Evolutionary conservation across 2,113 vertebrate species (phyloP).

Genomic region (Pterophyllum scalare): DNA sequence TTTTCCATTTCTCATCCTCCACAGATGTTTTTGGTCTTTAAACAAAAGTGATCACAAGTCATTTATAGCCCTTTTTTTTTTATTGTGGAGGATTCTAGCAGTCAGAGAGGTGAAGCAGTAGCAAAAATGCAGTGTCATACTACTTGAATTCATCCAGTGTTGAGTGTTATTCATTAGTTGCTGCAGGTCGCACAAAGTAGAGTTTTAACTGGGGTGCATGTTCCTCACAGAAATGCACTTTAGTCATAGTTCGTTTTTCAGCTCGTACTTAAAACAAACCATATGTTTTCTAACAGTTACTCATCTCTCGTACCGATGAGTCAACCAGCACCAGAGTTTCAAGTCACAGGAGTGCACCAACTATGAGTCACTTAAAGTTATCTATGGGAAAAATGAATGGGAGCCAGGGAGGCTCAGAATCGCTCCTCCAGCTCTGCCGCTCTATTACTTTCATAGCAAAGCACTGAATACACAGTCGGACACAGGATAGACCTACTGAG

Average conservation of each 20-base stretch:
- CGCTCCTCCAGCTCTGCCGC: background rate
- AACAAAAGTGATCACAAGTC: background rate
- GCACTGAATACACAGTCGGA: background rate
- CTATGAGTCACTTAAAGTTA: conserved; percentile 6
- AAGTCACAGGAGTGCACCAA: background rate
- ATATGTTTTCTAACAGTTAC: background rate
- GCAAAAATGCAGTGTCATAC: background rate
- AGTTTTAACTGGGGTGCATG: background rate
- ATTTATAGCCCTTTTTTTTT: background rate
- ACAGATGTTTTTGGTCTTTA: background rate
- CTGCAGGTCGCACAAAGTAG: background rate
- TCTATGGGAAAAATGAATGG: background rate
- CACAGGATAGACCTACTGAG: background rate
- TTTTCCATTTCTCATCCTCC: background rate
- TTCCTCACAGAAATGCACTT: background rate
- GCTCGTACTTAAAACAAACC: background rate
- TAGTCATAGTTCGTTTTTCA: conserved; percentile 4
- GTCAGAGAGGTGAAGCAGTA: background rate
- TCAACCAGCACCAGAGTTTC: background rate
- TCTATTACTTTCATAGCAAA: background rate
- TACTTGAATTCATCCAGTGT: background rate
- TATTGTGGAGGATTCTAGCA: background rate
- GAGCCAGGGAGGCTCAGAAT: background rate
- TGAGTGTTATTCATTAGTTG: background rate
- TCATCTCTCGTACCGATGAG: background rate